These are phyloP conservation scores for Sogatella furcifera DNA, from an alignment of 1,140 invertebrate species.

Conservation along the genomic window DNA sequence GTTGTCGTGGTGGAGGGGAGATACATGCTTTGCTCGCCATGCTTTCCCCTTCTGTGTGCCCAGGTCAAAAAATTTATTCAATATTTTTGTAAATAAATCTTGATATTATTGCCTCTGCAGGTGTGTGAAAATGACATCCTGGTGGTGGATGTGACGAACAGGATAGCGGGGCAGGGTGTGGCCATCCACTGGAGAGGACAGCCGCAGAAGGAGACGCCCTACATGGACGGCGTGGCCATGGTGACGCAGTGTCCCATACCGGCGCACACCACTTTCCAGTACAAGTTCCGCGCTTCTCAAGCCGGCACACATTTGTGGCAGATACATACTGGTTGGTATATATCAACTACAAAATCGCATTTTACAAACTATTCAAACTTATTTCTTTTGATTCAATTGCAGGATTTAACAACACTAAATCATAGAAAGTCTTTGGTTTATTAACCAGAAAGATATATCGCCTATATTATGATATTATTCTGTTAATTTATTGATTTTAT, in stretches of 20 bases:
- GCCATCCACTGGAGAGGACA: conserved; percentile 79
- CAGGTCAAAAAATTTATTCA: not conserved
- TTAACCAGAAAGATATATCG: too few species aligned
- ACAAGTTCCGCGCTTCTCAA: conserved; percentile 59
- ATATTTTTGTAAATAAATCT: not conserved
- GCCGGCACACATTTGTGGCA: conserved; percentile 67
- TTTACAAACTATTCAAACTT: too few species aligned
- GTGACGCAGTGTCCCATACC: conserved; percentile 76
- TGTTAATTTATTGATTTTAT: too few species aligned
- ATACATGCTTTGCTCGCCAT: too few species aligned
- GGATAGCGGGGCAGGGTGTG: conserved; percentile 54
- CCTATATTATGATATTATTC: too few species aligned
- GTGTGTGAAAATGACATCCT: conserved; percentile 79
- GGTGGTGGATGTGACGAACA: conserved; percentile 71
- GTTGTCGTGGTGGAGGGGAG: too few species aligned
- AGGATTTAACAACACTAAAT: too few species aligned
- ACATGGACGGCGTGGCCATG: conserved; percentile 77
- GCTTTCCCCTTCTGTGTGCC: not conserved
- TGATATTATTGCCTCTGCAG: conserved; percentile 28
- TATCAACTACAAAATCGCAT: too few species aligned
- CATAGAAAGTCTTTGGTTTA: too few species aligned
- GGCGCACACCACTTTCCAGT: conserved; percentile 70
- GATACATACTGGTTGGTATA: conserved; percentile 45
- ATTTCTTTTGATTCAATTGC: too few species aligned
- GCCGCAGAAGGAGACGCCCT: conserved; percentile 60